phyloP scores from a whole-genome alignment of 2,797 vertebrate genomes.

The Peromyscus attwateri region DNA sequence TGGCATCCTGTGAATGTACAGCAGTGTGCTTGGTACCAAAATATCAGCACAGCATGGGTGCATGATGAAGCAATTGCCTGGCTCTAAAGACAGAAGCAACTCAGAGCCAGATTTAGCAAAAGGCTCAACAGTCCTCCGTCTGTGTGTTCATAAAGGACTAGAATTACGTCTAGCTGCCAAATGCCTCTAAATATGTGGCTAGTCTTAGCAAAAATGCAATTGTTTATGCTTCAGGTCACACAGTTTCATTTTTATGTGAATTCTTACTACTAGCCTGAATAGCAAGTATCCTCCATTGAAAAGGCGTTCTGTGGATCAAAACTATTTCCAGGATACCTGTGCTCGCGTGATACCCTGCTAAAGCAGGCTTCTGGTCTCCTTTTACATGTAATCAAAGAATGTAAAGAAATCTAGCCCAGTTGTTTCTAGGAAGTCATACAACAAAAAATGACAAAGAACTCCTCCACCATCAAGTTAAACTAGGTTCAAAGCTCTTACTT shows the following conservation, averaged over 20 bases:
- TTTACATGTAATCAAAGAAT: background rate
- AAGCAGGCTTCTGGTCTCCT: background rate
- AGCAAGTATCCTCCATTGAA: constrained; percentile 4
- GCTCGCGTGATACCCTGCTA: background rate
- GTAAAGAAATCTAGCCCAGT: background rate
- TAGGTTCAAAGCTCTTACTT: background rate
- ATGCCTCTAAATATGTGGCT: background rate
- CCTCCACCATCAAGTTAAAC: background rate
- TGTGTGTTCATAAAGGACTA: background rate
- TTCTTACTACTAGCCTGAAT: background rate
- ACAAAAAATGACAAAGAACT: constrained; percentile 31
- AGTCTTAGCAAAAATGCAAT: constrained; percentile 49
- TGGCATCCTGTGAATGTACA: background rate
- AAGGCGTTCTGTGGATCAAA: constrained; percentile 33
- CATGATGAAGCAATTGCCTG: constrained; percentile 1
- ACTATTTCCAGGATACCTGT: background rate
- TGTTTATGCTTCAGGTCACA: background rate
- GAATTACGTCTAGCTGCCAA: background rate
- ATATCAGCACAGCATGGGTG: background rate
- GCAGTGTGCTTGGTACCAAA: background rate
- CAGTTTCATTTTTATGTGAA: constrained; percentile 55
- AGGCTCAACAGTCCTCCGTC: constrained; percentile 45
- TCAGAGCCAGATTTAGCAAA: constrained; percentile 66
- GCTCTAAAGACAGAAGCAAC: constrained; percentile 49
- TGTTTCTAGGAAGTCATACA: background rate